A percentile compares a stretch with the other conserved stretches of the same genome.
phyloP scores from a whole-genome alignment of 2,113 vertebrate genomes.

The Leptobrachium leishanense region DNA sequence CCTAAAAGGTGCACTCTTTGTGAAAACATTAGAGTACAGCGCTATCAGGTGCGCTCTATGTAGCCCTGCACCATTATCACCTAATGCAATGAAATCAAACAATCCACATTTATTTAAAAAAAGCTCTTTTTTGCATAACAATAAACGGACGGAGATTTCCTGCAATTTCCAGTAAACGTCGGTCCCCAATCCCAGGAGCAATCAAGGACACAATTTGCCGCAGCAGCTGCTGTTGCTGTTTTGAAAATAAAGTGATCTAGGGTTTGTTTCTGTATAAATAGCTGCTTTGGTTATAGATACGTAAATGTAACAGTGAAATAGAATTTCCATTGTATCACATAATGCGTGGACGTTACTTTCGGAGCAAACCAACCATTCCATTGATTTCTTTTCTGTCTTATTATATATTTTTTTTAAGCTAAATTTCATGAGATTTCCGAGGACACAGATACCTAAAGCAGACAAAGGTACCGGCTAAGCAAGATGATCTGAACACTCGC shows the following conservation, averaged over 20 bases:
- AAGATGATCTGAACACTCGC: background rate
- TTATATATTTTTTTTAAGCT: background rate
- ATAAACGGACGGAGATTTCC: background rate
- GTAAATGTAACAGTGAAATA: background rate
- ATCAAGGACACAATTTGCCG: background rate
- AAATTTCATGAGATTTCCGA: background rate
- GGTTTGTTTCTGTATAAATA: background rate
- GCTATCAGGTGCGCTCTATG: too few relatives aligned
- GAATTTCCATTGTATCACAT: background rate
- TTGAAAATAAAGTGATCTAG: background rate
- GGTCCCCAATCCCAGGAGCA: background rate
- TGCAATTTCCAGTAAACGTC: background rate
- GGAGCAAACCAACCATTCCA: background rate
- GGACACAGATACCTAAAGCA: background rate
- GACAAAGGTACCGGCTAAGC: background rate
- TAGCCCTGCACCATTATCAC: background rate
- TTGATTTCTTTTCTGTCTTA: background rate
- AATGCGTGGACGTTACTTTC: background rate
- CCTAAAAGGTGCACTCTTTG: too few relatives aligned
- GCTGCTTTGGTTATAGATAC: background rate
- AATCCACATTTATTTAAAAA: background rate
- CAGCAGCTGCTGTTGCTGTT: background rate
- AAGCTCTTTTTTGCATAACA: background rate
- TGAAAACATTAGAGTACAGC: too few relatives aligned
- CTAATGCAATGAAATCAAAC: background rate